Conservation (phyloP, 1,140 invertebrate species). For the Cydia splendana region DNA sequence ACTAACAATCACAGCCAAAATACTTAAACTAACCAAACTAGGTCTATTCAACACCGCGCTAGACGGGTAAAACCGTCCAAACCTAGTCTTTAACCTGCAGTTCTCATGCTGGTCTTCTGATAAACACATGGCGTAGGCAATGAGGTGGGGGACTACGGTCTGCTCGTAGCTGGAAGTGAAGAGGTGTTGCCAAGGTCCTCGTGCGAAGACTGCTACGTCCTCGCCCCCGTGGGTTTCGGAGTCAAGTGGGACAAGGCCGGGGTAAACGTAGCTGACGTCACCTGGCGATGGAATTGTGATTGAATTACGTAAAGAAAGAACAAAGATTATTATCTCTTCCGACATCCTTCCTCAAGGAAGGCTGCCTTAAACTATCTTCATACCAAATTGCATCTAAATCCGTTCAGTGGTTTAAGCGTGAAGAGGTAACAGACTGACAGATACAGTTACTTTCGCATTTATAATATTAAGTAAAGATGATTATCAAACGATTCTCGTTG, state of each 20-base stretch:
- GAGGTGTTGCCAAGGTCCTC: slow-evolving; percentile 83
- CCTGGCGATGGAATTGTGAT: slow-evolving; percentile 48
- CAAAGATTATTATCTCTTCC: no score
- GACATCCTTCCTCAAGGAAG: neutral
- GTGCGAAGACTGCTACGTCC: slow-evolving; percentile 84
- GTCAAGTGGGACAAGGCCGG: slow-evolving; percentile 74
- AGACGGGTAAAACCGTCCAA: slow-evolving; percentile 46
- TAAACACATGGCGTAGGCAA: slow-evolving; percentile 81
- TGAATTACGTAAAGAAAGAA: no score
- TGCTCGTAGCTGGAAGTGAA: slow-evolving; percentile 84
- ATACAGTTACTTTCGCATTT: no score
- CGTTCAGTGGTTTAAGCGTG: no score
- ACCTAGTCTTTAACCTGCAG: slow-evolving; percentile 42
- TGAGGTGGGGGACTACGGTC: slow-evolving; percentile 82
- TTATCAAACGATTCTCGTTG: no score
- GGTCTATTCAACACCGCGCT: slow-evolving; percentile 44
- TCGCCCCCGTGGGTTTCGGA: slow-evolving; percentile 86
- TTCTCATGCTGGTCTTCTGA: slow-evolving; percentile 59
- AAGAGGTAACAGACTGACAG: no score
- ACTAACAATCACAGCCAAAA: slow-evolving; percentile 62
- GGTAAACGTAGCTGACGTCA: slow-evolving; percentile 67
- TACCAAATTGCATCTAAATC: no score
- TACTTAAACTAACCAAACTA: slow-evolving; percentile 49
- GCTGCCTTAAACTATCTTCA: neutral
- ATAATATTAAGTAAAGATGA: no score